phyloP scores from a whole-genome alignment of 1,140 invertebrate genomes.

The Tetranychus urticae region DNA sequence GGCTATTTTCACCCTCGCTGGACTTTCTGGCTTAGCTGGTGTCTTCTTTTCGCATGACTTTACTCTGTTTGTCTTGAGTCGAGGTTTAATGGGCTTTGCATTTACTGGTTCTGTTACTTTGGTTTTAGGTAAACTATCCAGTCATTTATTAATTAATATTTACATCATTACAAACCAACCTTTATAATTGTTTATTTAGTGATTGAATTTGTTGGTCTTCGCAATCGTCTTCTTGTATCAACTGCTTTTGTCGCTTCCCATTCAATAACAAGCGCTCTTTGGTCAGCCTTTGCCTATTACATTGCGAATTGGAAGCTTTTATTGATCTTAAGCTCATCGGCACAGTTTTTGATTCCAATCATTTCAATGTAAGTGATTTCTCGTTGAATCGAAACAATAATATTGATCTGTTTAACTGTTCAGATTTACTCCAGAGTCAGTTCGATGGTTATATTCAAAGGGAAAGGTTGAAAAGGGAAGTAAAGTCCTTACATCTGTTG shows the following conservation, averaged over 20 bases:
- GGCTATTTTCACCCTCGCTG: constrained; percentile 38
- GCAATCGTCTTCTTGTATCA: constrained; percentile 3
- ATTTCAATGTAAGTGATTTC: background rate
- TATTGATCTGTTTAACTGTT: background rate
- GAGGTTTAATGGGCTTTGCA: constrained; percentile 14
- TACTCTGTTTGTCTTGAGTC: constrained; percentile 7
- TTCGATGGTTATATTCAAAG: constrained; percentile 44
- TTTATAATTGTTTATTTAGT: background rate
- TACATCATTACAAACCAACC: background rate
- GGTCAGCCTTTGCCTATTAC: background rate
- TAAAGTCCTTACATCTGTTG: constrained; percentile 49
- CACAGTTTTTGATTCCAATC: background rate
- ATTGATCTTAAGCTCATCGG: background rate
- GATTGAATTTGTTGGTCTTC: constrained; percentile 6
- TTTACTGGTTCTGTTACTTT: constrained; percentile 14
- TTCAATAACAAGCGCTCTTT: constrained; percentile 2
- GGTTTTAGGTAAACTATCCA: background rate
- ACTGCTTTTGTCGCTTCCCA: constrained; percentile 7
- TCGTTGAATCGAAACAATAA: background rate
- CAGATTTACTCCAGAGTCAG: constrained; percentile 18
- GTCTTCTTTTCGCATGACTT: constrained; percentile 19
- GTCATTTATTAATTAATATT: background rate
- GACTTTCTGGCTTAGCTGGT: constrained; percentile 44
- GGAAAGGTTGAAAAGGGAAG: constrained; percentile 50
- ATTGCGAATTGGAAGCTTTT: background rate